Conservation (phyloP, 2,113 vertebrate species). For the Dissostichus mawsoni region DNA sequence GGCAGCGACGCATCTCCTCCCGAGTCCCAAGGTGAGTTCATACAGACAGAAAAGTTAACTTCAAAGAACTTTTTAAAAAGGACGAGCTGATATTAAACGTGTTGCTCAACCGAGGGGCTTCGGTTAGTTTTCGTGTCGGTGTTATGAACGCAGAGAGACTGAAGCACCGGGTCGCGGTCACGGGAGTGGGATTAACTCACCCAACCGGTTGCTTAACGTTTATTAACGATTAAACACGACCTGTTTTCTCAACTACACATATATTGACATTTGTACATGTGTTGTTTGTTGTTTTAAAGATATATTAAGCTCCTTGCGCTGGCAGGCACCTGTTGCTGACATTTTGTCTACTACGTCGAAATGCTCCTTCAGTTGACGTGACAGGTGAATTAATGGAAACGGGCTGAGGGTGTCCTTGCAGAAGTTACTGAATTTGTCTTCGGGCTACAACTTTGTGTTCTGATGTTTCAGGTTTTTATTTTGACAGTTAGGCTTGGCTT, state of each 20-base stretch:
- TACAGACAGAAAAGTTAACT: slow-evolving; percentile 30
- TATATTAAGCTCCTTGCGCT: neutral
- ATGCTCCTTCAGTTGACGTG: slow-evolving; percentile 6
- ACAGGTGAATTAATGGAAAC: slow-evolving; percentile 69
- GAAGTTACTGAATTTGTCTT: neutral
- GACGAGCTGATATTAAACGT: neutral
- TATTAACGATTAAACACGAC: slow-evolving; percentile 17
- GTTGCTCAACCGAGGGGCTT: neutral
- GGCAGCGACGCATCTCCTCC: slow-evolving; percentile 79
- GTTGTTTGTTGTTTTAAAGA: neutral
- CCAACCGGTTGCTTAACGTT: slow-evolving; percentile 49
- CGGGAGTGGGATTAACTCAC: slow-evolving; percentile 78
- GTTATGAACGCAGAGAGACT: slow-evolving; percentile 31
- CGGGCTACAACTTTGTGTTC: slow-evolving; percentile 3
- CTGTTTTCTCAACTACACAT: neutral
- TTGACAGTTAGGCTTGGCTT: neutral
- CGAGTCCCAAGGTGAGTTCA: slow-evolving; percentile 83
- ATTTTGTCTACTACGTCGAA: slow-evolving; percentile 31
- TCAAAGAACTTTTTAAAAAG: neutral
- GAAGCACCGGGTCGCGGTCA: slow-evolving; percentile 64
- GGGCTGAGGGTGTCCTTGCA: neutral
- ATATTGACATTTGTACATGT: neutral
- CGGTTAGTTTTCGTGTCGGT: neutral
- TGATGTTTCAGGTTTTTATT: neutral
- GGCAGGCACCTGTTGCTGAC: slow-evolving; percentile 75